These are phyloP conservation scores for Drosophila persimilis DNA, from an alignment of 1,140 invertebrate genomes.

Conservation along the genomic window DNA sequence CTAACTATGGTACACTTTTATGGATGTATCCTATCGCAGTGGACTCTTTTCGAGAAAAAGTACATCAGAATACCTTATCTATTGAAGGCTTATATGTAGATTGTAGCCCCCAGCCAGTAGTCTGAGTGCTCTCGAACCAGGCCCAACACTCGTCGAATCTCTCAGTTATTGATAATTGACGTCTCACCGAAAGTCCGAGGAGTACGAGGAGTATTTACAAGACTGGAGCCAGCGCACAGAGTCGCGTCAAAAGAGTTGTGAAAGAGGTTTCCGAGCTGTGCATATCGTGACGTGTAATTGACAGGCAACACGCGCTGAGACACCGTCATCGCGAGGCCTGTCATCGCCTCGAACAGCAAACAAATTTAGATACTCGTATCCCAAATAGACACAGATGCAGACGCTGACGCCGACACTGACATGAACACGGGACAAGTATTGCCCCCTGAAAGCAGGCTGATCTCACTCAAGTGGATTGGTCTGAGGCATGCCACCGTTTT, in stretches of 20 bases:
- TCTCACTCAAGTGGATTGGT: slow-evolving; percentile 40
- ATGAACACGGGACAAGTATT: slow-evolving; percentile 14
- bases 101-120: too few relatives aligned
- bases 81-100: too few relatives aligned
- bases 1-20: too few relatives aligned
- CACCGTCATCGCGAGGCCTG: slow-evolving; percentile 48
- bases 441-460: neutral
- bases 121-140: too few relatives aligned
- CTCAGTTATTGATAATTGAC: too few relatives aligned
- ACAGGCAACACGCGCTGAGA: slow-evolving; percentile 61
- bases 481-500: slow-evolving; percentile 14
- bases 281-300: slow-evolving; percentile 65
- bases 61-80: too few relatives aligned
- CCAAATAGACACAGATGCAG: neutral
- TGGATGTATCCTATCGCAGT: too few relatives aligned
- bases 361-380: slow-evolving; percentile 48
- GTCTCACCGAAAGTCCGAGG: too few relatives aligned
- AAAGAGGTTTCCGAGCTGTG: slow-evolving; percentile 44
- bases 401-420: slow-evolving; percentile 1
- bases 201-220: too few relatives aligned
- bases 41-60: too few relatives aligned
- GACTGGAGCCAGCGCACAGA: too few relatives aligned
- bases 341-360: slow-evolving; percentile 58
- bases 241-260: slow-evolving; percentile 8
- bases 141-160: too few relatives aligned